Evolutionary conservation across 1,140 invertebrate genomes (phyloP).

Genomic region (Trigoniulus corallinus): DNA sequence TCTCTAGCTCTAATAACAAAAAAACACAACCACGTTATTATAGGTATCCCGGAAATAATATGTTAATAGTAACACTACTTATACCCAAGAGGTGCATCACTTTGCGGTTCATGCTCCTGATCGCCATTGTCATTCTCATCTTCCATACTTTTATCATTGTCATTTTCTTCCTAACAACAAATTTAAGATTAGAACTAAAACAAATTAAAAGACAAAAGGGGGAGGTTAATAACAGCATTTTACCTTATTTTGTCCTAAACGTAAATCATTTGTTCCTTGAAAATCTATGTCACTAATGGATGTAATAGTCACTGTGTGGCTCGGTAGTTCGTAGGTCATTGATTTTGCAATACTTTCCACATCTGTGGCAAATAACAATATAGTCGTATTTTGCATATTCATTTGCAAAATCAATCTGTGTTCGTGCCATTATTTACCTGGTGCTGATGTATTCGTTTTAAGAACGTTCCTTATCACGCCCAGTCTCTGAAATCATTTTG

Average conservation of each 20-base stretch:
- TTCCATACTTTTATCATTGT: neutral
- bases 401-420: neutral
- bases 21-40: too few relatives aligned
- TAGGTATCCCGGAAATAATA: too few relatives aligned
- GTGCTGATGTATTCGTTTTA: too few relatives aligned
- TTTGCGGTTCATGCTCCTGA: too few relatives aligned
- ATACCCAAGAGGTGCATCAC: too few relatives aligned
- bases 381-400: neutral
- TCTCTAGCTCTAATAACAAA: too few relatives aligned
- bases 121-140: too few relatives aligned
- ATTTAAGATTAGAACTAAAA: neutral
- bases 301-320: conserved; percentile 1
- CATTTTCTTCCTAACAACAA: neutral
- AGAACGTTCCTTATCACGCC: too few relatives aligned
- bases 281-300: conserved; percentile 3
- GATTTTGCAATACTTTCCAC: neutral
- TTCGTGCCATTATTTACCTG: neutral
- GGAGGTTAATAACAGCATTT: neutral
- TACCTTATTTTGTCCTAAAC: conserved; percentile 3
- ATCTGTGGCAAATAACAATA: neutral
- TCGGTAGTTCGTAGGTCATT: neutral
- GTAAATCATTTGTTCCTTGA: neutral
- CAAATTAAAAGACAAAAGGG: neutral
- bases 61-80: too few relatives aligned
- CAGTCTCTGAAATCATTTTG: too few relatives aligned